Evolutionary conservation across 2,888 invertebrate species (phyloP).

Genomic region (Lottia scabra): DNA sequence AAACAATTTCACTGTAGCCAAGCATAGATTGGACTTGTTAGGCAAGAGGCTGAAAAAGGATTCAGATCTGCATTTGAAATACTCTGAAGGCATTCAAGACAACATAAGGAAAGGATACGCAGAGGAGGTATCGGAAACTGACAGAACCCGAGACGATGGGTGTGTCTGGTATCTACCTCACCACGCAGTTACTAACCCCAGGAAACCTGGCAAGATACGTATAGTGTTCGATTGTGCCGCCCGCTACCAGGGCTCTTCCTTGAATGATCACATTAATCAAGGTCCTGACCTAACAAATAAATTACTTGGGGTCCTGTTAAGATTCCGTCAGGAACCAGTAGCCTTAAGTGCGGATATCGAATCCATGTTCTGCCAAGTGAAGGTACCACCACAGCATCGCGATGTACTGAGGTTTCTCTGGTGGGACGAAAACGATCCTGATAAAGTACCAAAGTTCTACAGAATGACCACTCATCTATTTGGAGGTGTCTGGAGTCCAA

Average conservation of each 20-base stretch:
- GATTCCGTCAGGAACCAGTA: too few species aligned
- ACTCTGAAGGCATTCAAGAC: constrained; percentile 14
- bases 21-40: neutral
- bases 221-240: constrained; percentile 34
- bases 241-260: constrained; percentile 12
- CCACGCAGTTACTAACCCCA: constrained; percentile 4
- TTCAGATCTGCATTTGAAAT: constrained; percentile 5
- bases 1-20: constrained; percentile 2
- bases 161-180: constrained; percentile 18
- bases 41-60: constrained; percentile 13
- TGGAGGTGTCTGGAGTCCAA: constrained; percentile 12
- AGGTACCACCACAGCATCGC: constrained; percentile 17
- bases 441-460: constrained; percentile 4
- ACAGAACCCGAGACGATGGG: neutral
- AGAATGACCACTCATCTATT: constrained; percentile 16
- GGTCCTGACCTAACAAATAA: constrained; percentile 27
- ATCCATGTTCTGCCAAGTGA: constrained; percentile 28
- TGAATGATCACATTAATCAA: constrained; percentile 26
- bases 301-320: constrained; percentile 25
- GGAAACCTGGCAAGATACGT: constrained; percentile 21
- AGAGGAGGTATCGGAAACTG: constrained; percentile 8
- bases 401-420: constrained; percentile 22
- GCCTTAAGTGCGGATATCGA: constrained; percentile 28
- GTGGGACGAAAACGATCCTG: constrained; percentile 3
- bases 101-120: constrained; percentile 23